Evolutionary conservation across 2,113 vertebrate genomes (phyloP).

Genomic region (Myiagra hebetior): DNA sequence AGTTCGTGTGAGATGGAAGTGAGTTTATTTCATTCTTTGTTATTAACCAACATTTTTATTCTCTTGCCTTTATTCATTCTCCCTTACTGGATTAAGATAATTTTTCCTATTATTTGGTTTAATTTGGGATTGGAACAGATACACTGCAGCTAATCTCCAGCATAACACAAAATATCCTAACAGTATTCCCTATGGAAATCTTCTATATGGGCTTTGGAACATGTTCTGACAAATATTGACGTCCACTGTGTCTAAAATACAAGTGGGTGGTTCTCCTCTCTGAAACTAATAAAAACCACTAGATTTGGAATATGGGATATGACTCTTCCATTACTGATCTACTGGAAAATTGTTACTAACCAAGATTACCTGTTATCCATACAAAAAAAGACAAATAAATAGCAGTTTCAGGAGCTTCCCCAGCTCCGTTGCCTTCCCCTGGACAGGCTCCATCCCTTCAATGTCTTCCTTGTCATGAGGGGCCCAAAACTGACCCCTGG

Average conservation of each 20-base stretch:
- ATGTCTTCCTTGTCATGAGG: neutral
- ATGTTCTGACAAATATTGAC: neutral
- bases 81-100: neutral
- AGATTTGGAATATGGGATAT: neutral
- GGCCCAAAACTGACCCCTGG: neutral
- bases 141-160: neutral
- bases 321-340: neutral
- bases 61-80: neutral
- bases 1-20: neutral
- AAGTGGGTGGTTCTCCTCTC: neutral
- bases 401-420: neutral
- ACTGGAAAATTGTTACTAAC: neutral
- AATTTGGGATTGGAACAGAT: neutral
- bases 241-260: neutral
- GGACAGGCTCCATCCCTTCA: neutral
- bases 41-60: neutral
- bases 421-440: fast-evolving
- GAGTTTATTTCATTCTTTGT: neutral
- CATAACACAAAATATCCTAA: neutral
- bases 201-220: neutral
- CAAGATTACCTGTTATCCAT: neutral
- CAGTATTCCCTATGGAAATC: neutral
- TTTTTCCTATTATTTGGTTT: neutral
- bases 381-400: neutral
- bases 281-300: neutral